phyloP scores from a whole-genome alignment of 1,140 invertebrate species.

The Hermatobates lingyangjiaoensis region DNA sequence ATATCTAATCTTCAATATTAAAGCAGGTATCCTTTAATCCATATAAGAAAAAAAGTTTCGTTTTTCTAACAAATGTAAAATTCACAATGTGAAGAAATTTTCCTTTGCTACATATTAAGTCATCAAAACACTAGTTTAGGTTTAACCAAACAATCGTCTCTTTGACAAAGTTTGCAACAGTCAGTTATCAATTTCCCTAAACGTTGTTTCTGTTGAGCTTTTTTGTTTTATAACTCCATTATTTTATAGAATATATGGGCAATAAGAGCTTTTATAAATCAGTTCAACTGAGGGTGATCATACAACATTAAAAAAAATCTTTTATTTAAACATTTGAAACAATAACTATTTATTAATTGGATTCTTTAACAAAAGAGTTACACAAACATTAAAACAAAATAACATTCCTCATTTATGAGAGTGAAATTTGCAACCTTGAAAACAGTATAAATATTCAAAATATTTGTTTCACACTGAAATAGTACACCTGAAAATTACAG shows the following conservation, averaged over 20 bases:
- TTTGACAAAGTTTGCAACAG: background rate
- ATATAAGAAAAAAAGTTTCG: no score
- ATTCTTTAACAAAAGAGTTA: constrained; percentile 17
- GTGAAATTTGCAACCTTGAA: no score
- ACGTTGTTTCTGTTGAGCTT: background rate
- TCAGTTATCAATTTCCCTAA: background rate
- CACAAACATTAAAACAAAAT: no score
- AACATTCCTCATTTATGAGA: no score
- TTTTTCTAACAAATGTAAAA: constrained; percentile 11
- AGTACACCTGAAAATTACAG: no score
- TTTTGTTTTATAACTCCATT: background rate
- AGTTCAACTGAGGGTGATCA: no score
- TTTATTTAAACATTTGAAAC: constrained; percentile 9
- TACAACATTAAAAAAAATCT: constrained; percentile 9
- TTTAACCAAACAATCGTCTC: no score
- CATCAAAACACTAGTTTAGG: constrained; percentile 8
- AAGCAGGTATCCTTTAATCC: no score
- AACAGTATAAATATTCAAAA: no score
- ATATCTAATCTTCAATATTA: no score
- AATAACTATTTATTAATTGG: constrained; percentile 9
- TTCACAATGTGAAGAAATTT: constrained; percentile 3
- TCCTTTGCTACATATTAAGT: constrained; percentile 1
- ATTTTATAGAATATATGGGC: no score
- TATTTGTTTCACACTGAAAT: no score
- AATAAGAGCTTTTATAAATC: background rate